Percentiles rank a stretch among this genome's conserved stretches.
phyloP scores from a whole-genome alignment of 2,113 vertebrate species.

The Chaetodon trifascialis region DNA sequence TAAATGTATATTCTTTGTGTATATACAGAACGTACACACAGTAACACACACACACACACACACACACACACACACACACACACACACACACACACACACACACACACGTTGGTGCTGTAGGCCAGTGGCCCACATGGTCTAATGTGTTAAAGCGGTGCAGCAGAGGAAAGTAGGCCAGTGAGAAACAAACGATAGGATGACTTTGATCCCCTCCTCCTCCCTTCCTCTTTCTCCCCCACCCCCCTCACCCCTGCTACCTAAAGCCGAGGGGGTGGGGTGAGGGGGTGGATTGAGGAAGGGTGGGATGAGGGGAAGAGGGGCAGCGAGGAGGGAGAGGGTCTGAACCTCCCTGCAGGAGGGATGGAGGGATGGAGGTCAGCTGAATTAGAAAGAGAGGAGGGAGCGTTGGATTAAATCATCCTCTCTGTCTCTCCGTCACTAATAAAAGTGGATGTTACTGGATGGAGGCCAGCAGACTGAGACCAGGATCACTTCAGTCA shows the following conservation, averaged over 20 bases:
- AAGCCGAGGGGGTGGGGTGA: background rate
- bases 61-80: conserved; percentile 7
- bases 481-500: background rate
- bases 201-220: conserved; percentile 62
- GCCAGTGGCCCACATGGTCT: conserved; percentile 49
- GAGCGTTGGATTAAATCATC: conserved; percentile 43
- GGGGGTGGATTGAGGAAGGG: background rate
- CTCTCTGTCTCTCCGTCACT: background rate
- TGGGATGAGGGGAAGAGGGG: conserved; percentile 13
- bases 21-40: background rate
- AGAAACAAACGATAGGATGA: conserved; percentile 65
- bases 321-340: conserved; percentile 22
- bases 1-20: background rate
- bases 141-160: conserved; percentile 38
- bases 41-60: too few species aligned
- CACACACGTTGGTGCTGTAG: conserved; percentile 27
- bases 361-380: conserved; percentile 51
- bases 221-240: background rate
- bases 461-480: conserved; percentile 4
- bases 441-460: background rate
- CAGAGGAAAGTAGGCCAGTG: conserved; percentile 73
- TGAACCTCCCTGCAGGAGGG: conserved; percentile 23
- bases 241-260: conserved; percentile 17
- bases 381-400: conserved; percentile 40
- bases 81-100: conserved; percentile 9